A percentile compares a stretch with the other conserved stretches of the same genome.
phyloP scores from a whole-genome alignment of 2,797 vertebrate species.

The Taeniopygia guttata region DNA sequence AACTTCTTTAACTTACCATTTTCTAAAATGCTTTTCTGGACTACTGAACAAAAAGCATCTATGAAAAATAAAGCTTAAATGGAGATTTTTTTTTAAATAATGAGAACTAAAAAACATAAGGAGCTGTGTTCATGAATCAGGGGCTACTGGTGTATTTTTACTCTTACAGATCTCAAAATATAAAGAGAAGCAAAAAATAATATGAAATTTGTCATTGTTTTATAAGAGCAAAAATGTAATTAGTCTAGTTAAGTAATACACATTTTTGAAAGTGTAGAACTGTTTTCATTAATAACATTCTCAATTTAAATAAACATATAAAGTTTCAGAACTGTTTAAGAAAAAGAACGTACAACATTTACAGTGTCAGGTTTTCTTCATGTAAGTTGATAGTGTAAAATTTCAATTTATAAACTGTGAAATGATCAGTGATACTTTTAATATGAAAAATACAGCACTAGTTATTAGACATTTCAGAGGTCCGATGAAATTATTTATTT shows the following conservation, averaged over 20 bases:
- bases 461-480: constrained; percentile 33
- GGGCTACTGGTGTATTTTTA: not conserved
- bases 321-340: not conserved
- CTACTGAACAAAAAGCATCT: not conserved
- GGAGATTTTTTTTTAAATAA: not conserved
- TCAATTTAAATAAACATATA: constrained; percentile 22
- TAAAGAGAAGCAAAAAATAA: not conserved
- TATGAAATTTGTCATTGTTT: not conserved
- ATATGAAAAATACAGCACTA: constrained; percentile 20
- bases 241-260: not conserved
- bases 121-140: not conserved
- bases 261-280: not conserved
- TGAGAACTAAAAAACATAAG: not conserved
- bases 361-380: constrained; percentile 30
- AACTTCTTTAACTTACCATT: not conserved
- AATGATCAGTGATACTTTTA: constrained; percentile 34
- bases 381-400: constrained; percentile 28
- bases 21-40: not conserved
- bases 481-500: constrained; percentile 48
- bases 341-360: not conserved
- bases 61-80: not conserved
- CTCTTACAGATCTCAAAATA: not conserved
- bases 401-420: constrained; percentile 57
- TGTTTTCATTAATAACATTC: constrained; percentile 57
- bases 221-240: not conserved